A percentile compares a stretch with the other conserved stretches of the same genome.
These are phyloP conservation scores for Strigamia transsilvanica DNA, from an alignment of 2,888 invertebrate species.

Conservation along the genomic window DNA sequence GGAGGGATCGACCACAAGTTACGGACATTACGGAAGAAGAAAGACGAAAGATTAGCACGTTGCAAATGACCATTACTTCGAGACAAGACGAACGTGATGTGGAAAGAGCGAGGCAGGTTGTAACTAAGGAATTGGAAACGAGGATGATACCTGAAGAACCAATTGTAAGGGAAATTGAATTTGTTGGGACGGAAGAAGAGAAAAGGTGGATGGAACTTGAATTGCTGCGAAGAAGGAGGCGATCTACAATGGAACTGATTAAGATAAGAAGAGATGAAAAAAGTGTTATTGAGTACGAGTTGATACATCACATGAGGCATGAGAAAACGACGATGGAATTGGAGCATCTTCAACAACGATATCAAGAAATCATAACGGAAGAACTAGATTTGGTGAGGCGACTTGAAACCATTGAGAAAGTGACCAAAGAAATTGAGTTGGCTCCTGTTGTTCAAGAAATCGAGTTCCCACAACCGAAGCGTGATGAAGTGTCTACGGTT, in stretches of 20 bases:
- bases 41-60: conserved; percentile 17
- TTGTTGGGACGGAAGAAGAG: conserved; percentile 21
- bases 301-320: conserved; percentile 17
- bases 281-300: background rate
- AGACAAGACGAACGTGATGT: background rate
- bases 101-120: background rate
- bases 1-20: background rate
- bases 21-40: conserved; percentile 17
- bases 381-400: background rate
- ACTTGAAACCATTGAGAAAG: background rate
- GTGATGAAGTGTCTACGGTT: conserved; percentile 55
- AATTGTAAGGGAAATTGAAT: background rate
- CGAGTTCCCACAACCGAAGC: conserved; percentile 46
- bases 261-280: background rate
- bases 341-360: background rate
- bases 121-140: background rate
- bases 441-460: background rate
- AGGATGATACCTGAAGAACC: background rate
- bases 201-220: conserved; percentile 18
- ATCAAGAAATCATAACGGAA: conserved; percentile 17
- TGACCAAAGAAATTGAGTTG: conserved; percentile 13
- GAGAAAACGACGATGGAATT: background rate
- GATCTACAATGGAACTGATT: background rate
- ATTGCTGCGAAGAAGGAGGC: background rate
- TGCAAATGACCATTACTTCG: conserved; percentile 5